Base-by-base conservation (phyloP, 1,140 invertebrate species). In the Leptinotarsa undecemlineata region DNA sequence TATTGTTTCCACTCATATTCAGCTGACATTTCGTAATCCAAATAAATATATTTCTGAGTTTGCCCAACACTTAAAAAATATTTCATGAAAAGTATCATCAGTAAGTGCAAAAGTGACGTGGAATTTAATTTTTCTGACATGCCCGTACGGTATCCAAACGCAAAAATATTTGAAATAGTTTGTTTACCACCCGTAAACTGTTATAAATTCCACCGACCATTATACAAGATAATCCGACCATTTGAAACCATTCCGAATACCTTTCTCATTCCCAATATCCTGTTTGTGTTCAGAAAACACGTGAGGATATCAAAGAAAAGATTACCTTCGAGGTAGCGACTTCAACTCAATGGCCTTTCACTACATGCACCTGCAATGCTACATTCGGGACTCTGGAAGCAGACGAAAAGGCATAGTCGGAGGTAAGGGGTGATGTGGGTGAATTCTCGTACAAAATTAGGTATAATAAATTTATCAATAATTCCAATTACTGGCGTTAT, bases 261-360 rank as follows among this genome's bases (percentile, higher is more conserved):
- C 63, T 64, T 26, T 64, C 20, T 33, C 63, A 64, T 23, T n/a
- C 63, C 63, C 63, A 21, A 33, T 64, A 64, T 64, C 63, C 63
- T 64, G 63, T 64, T 64, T 64, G 63, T 64, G 26, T 64, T 64
- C 63, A 64, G 17, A 23, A 64, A 64, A 64, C 63, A 64, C 63
- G 63, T 64, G 63, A 64, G 21, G 14, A 15, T 33, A 64, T 61
- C 63, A 64, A 64, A 64, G 20, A 64, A 64, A 64, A 64, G 63
- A 26, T 64, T 64, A 64, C 63, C 63, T 64, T 64, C 17, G n/a
- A 57, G 51, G n/a, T 57, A 57, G 51, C 51, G n/a, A 57, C 51
- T 57, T 14, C 15, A 57, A 3, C 51, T 57, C 51, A 57, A 57
- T 57, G 51, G 51, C 51, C 51, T 57, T 57, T 19, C 51, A 57